phyloP scores from a whole-genome alignment of 1,140 invertebrate genomes.

The Metaphire vulgaris region DNA sequence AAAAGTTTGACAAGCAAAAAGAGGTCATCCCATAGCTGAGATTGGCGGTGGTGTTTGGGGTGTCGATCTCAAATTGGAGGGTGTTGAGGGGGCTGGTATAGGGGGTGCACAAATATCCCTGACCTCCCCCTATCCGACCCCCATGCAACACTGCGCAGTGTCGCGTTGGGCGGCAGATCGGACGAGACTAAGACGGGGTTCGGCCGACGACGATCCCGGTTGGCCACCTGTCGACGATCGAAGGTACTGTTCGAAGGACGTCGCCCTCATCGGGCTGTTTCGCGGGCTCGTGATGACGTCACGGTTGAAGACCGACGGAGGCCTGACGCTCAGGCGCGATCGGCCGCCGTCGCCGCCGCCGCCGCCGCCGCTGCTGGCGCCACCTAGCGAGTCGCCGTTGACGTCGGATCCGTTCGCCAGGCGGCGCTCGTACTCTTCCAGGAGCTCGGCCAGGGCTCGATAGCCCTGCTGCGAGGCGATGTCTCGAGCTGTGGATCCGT shows the following conservation, averaged over 20 bases:
- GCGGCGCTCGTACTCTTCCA: conserved; percentile 26
- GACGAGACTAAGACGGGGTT: no score
- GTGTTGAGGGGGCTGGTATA: no score
- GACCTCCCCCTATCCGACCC: no score
- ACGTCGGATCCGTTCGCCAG: neutral
- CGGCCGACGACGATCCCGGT: no score
- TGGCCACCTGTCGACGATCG: neutral
- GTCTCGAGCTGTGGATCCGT: conserved; percentile 26
- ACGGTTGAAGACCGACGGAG: conserved; percentile 4
- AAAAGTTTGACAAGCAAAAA: no score
- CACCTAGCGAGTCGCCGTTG: neutral
- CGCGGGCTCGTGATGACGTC: conserved; percentile 17
- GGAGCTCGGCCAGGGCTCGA: conserved; percentile 23
- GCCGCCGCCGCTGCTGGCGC: conserved; percentile 2
- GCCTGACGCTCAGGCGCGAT: neutral
- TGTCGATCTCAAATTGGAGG: no score
- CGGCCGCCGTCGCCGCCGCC: neutral
- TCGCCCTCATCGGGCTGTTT: conserved; percentile 7
- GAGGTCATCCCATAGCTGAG: no score
- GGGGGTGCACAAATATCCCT: no score
- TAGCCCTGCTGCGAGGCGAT: conserved; percentile 29
- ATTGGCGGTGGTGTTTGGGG: no score
- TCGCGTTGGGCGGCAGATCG: no score
- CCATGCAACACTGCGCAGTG: no score
- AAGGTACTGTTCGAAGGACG: neutral